Base-by-base conservation (phyloP, 1,140 invertebrate species). In the Drosophila tristis region DNA sequence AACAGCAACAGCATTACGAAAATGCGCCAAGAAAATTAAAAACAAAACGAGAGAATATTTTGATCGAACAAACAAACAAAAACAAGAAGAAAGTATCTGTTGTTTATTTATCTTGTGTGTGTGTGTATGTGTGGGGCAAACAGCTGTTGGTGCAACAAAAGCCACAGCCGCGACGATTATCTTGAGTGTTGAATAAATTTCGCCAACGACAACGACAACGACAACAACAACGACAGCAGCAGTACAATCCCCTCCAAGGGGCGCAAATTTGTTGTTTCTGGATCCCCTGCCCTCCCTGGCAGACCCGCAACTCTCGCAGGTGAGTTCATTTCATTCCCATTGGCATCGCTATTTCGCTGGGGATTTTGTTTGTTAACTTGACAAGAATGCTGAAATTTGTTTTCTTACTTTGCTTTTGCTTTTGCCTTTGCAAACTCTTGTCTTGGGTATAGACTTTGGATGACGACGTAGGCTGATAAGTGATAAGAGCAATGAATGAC, bases 131-230 rank as follows among this genome's bases (percentile, higher is more conserved):
- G 72, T 76, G 61, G 73, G 64, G 78, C 57, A 74, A 86, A 86
- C 82, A 86, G 84, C 82, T 86, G 82, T 87, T 81, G 68, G 62
- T 70, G 64, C 62, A 61, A 63, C 62, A 73, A 80, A 61, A 77
- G 50, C 56, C 58, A 58, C 48, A 68, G 75, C 67, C 64, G 45
- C 49, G 45, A 54, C 31, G 43, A 50, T 59, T 49, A 60, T 48
- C 67, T 71, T 25, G 20, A 76, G 76, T 55, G 42, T 73, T 61
- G 53, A 67, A 70, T 67, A 70, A 49, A 47, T 56, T 75, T 60
- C 26, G 45, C 25, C 39, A 51, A 39, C 26, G 29, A 4, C 73
- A 54, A 51, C 31, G 16, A 42, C 53, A 25, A 39, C 31, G 16
- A 39, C 29, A 56, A 62, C 43, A 53, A 61, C 54, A 47, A 23